phyloP scores from a whole-genome alignment of 1,140 invertebrate species.

The Plectus sambesii region DNA sequence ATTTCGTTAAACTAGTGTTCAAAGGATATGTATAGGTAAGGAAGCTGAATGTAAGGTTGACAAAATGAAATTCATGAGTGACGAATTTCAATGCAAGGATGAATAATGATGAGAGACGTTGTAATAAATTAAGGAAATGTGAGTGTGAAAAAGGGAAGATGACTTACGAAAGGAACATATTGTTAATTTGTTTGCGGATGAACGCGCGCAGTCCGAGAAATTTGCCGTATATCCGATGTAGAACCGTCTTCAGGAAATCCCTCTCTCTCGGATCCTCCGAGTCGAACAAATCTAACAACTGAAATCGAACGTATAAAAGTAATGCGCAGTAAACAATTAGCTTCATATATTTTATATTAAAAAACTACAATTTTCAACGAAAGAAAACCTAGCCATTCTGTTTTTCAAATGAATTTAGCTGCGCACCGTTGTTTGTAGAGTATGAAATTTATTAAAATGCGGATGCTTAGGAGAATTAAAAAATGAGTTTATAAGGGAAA shows the following conservation, averaged over 20 bases:
- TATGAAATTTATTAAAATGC: no score
- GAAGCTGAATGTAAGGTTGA: no score
- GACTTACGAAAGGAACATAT: constrained; percentile 43
- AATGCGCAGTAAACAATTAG: constrained; percentile 2
- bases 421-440: no score
- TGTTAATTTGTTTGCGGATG: constrained; percentile 45
- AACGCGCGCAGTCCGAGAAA: constrained; percentile 45
- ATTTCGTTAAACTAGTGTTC: no score
- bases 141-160: constrained; percentile 5
- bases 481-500: constrained; percentile 15
- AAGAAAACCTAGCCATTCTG: not conserved
- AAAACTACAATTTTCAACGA: not conserved
- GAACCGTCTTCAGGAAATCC: constrained; percentile 45
- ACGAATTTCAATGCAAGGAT: no score
- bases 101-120: constrained; percentile 8
- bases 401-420: no score
- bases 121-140: not conserved
- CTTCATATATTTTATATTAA: not conserved
- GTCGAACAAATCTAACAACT: constrained; percentile 43
- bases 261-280: constrained; percentile 43
- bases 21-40: no score
- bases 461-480: constrained; percentile 11
- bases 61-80: no score
- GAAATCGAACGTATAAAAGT: constrained; percentile 21
- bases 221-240: constrained; percentile 44